phyloP scores from a whole-genome alignment of 2,888 invertebrate species.

The Agrochola lota region DNA sequence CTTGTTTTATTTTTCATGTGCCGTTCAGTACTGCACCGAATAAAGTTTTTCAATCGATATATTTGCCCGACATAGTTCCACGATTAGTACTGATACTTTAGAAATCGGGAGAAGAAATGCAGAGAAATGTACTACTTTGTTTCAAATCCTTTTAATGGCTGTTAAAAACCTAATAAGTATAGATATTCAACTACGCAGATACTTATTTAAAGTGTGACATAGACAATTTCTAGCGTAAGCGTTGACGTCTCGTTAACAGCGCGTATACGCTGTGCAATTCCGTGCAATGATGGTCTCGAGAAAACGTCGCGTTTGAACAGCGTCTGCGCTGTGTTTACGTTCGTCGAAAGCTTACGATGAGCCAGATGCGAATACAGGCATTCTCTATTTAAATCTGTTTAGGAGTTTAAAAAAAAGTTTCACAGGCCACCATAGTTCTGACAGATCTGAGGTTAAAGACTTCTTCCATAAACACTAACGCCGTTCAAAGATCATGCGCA shows the following conservation, averaged over 20 bases:
- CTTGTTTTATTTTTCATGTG: slow-evolving; percentile 53
- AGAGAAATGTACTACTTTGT: background rate
- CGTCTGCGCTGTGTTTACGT: slow-evolving; percentile 15
- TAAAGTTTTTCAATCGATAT: slow-evolving; percentile 31
- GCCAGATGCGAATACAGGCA: slow-evolving; percentile 9
- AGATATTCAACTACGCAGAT: background rate
- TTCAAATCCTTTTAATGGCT: background rate
- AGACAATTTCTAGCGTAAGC: background rate
- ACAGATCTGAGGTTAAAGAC: slow-evolving; percentile 35
- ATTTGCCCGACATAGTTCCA: slow-evolving; percentile 18
- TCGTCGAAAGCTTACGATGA: background rate
- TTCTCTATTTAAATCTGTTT: slow-evolving; percentile 1
- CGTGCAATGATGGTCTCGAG: background rate
- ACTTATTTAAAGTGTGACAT: background rate
- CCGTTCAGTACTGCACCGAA: slow-evolving; percentile 31
- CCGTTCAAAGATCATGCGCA: slow-evolving; percentile 19
- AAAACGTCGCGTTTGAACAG: background rate
- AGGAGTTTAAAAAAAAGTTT: slow-evolving; percentile 13
- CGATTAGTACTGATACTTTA: slow-evolving; percentile 10
- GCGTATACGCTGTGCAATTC: background rate
- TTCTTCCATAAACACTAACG: slow-evolving; percentile 23
- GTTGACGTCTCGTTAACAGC: no score
- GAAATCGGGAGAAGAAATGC: background rate
- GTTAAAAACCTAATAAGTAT: background rate
- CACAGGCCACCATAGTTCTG: slow-evolving; percentile 1